Evolutionary conservation across 2,888 invertebrate genomes (phyloP).

Genomic region (Prosapia bicincta): DNA sequence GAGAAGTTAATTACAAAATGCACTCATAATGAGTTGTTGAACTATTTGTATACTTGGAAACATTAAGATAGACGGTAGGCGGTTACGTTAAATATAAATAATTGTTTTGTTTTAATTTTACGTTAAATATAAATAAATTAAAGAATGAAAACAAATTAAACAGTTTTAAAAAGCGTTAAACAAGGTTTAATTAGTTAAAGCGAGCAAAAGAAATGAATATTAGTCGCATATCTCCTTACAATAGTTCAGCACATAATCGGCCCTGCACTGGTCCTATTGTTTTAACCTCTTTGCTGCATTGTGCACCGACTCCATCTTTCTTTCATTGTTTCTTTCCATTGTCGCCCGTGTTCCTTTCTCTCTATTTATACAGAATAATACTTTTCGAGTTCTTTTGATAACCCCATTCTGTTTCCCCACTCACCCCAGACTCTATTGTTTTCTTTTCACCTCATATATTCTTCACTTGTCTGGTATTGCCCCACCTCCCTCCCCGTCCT

Average conservation of each 20-base stretch:
- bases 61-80: too few species aligned
- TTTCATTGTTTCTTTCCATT: constrained; percentile 39
- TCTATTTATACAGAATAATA: constrained; percentile 40
- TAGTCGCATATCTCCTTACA: background rate
- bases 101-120: too few species aligned
- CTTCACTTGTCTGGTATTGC: constrained; percentile 35
- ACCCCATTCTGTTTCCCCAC: constrained; percentile 36
- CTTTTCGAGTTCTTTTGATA: constrained; percentile 40
- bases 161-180: background rate
- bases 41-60: too few species aligned
- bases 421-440: constrained; percentile 33
- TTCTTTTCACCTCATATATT: constrained; percentile 40
- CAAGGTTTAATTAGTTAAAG: background rate
- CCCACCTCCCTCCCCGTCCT: constrained; percentile 14
- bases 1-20: too few species aligned
- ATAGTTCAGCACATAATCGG: background rate
- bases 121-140: too few species aligned
- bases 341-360: constrained; percentile 33
- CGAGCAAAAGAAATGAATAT: background rate
- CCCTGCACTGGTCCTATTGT: constrained; percentile 20
- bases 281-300: constrained; percentile 36
- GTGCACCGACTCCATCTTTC: constrained; percentile 38
- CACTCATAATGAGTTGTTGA: too few species aligned
- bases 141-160: background rate
- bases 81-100: too few species aligned